Percentiles rank a stretch among this genome's conserved stretches.
phyloP scores from a whole-genome alignment of 2,888 invertebrate species.

The Lasioglossum leucozonium region DNA sequence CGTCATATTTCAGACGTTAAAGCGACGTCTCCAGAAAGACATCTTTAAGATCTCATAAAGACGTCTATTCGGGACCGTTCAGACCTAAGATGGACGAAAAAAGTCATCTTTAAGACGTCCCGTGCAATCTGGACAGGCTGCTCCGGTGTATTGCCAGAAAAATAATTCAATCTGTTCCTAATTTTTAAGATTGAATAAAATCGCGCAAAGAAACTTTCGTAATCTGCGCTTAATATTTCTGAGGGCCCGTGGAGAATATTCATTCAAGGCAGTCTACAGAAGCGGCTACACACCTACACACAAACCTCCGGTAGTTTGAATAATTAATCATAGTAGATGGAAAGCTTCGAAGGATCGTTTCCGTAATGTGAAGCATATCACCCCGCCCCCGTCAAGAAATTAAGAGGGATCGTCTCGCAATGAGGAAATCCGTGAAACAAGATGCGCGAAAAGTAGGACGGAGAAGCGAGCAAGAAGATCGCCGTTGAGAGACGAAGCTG shows the following conservation, averaged over 20 bases:
- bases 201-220: background rate
- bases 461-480: background rate
- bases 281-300: background rate
- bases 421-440: slow-evolving; percentile 26
- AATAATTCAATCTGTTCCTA: background rate
- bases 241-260: background rate
- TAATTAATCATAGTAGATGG: slow-evolving; percentile 33
- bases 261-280: background rate
- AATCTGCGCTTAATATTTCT: background rate
- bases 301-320: slow-evolving; percentile 1
- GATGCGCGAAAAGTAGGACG: slow-evolving; percentile 36
- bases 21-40: too few species aligned
- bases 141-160: background rate
- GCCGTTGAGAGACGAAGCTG: slow-evolving; percentile 26
- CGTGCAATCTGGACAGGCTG: too few species aligned
- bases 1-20: too few species aligned
- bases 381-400: background rate
- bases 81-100: too few species aligned
- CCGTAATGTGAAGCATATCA: background rate
- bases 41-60: too few species aligned
- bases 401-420: slow-evolving; percentile 2
- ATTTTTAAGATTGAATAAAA: background rate
- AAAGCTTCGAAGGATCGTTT: slow-evolving; percentile 9
- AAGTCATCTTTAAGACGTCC: too few species aligned
- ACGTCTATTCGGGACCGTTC: too few species aligned